Evolutionary conservation across 2,113 vertebrate species (phyloP).

Genomic region (Anser brachyrhynchus): DNA sequence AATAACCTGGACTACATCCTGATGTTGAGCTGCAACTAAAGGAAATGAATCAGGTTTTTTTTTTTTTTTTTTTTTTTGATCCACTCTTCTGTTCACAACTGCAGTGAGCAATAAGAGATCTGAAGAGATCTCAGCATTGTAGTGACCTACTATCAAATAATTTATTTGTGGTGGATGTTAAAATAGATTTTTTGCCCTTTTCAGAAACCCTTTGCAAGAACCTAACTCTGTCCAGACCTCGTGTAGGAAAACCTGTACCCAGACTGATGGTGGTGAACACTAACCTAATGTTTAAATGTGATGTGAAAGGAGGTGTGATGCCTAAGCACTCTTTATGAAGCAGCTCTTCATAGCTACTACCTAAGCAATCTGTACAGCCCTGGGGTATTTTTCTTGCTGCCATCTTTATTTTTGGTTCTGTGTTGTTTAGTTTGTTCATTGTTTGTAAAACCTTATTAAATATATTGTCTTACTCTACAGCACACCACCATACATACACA

Average conservation of each 20-base stretch:
- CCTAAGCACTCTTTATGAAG: background rate
- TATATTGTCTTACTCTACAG: background rate
- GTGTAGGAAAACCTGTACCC: background rate
- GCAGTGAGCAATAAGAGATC: background rate
- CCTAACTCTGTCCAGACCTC: background rate
- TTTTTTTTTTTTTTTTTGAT: background rate
- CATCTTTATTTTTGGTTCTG: background rate
- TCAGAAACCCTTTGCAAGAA: background rate
- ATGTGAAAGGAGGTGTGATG: background rate
- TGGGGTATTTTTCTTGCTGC: background rate
- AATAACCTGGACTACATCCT: background rate
- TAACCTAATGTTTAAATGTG: background rate
- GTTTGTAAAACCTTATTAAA: background rate
- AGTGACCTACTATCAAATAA: background rate
- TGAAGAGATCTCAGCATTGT: background rate
- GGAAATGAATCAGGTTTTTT: background rate
- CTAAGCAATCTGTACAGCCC: background rate
- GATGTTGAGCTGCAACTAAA: background rate
- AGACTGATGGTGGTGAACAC: background rate
- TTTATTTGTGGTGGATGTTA: background rate
- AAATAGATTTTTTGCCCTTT: background rate
- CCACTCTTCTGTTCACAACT: background rate
- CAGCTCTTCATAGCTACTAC: background rate
- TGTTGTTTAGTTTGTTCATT: background rate
- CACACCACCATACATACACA: accelerated